These are phyloP conservation scores for Drosophila pandora DNA, from an alignment of 1,140 invertebrate species.

Conservation along the genomic window DNA sequence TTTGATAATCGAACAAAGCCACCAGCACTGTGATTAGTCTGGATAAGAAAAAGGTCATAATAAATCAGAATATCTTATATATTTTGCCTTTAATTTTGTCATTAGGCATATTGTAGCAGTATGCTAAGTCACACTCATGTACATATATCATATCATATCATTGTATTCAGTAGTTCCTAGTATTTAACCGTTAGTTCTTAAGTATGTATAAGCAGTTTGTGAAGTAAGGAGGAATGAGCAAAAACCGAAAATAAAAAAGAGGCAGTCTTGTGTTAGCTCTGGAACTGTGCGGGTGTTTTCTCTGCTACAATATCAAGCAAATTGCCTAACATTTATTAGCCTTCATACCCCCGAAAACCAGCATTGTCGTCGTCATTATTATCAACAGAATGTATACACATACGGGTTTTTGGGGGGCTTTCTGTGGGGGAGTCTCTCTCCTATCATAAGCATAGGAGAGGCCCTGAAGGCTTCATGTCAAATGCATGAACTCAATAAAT, in stretches of 20 bases:
- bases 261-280: too few species aligned
- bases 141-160: too few species aligned
- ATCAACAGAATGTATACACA: slow-evolving; percentile 33
- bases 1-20: slow-evolving; percentile 29
- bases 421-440: slow-evolving; percentile 12
- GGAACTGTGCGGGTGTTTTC: too few species aligned
- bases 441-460: slow-evolving; percentile 60
- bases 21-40: slow-evolving; percentile 11
- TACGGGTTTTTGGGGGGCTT: slow-evolving; percentile 18
- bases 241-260: too few species aligned
- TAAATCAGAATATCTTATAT: slow-evolving; percentile 17
- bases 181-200: too few species aligned
- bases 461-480: slow-evolving; percentile 77
- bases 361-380: slow-evolving; percentile 19
- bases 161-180: too few species aligned
- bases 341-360: slow-evolving; percentile 1
- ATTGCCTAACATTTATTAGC: slow-evolving; percentile 24
- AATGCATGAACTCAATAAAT: slow-evolving; percentile 76
- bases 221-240: too few species aligned
- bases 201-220: too few species aligned
- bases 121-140: too few species aligned
- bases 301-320: too few species aligned
- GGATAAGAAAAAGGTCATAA: slow-evolving; percentile 10
- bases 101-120: too few species aligned
- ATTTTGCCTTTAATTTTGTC: slow-evolving; percentile 9